Base-by-base conservation (phyloP, 2,888 invertebrate species). In the Epinotia demarniana region DNA sequence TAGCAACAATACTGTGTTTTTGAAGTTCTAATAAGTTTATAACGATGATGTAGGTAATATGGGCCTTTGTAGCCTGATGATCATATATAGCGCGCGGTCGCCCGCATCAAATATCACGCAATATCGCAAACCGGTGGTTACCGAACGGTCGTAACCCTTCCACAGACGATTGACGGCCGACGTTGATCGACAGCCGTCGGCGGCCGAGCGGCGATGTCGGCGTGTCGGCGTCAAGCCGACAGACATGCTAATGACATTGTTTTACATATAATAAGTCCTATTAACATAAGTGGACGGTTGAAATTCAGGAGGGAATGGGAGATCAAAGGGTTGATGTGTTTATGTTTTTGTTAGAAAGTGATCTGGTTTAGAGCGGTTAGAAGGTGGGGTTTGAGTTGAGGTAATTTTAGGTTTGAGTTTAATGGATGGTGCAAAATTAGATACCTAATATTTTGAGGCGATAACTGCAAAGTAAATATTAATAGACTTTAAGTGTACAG, bases 181-280 rank as follows among this genome's bases (percentile, higher is more conserved):
- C 93, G 85, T 88, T 93, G 93, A 93, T 89, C 85, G 92, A 93
- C 93, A 89, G 84, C 85, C 88, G 86, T 85, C 86, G 82, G 77
- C 80, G 81, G 23, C 64, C 64, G 72, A 53, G 49, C 66, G 73
- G 71, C 87, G 86, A 85, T 85, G 82, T 77, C 80, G 81, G 80
- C 76, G 77, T 77, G 86, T 81, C 84, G 85, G 85, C 84, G 86
- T 85, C 81, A 87, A 91, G 91, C 91, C 84, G 85, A 84, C 82
- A 87, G 91, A 92, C 91, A 93, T 93, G 92, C 89, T 92, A 93
- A 93, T 92, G 89, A 85, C 84, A 82, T 90, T 90, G 89, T 87
- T 93, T 93, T 90, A 89, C 93, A 93, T 93, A 92, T 92, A 92
- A 92, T 92, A 92, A 90, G 88, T 88, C 87, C 63, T 77, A 77